Evolutionary conservation across 2,113 vertebrate genomes (phyloP).

Genomic region (Scortum barcoo): DNA sequence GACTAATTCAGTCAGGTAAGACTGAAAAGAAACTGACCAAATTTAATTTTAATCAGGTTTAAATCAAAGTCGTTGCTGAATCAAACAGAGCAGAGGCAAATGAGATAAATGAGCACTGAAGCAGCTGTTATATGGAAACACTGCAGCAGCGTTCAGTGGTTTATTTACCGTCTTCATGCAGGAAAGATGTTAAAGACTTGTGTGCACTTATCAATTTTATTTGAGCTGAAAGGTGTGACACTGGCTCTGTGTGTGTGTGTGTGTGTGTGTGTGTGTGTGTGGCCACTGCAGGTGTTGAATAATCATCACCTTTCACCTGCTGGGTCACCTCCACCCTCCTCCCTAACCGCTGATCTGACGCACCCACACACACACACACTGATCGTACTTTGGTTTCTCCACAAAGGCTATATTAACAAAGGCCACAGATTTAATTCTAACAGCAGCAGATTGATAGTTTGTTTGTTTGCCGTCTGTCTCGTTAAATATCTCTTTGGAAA

Average conservation of each 20-base stretch:
- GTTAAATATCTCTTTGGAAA: not conserved
- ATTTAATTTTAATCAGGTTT: no score
- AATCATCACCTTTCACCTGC: conserved; percentile 22
- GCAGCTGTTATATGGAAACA: not conserved
- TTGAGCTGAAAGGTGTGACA: conserved; percentile 11
- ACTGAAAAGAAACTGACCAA: no score
- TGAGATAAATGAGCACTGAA: not conserved
- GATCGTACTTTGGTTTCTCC: not conserved
- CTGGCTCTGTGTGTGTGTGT: conserved; percentile 1
- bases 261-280: not conserved
- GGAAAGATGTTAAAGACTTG: not conserved
- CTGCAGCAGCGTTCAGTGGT: not conserved
- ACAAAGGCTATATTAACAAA: no score
- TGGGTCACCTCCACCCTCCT: not conserved
- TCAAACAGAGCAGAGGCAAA: no score
- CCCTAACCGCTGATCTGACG: not conserved
- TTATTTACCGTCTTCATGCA: not conserved
- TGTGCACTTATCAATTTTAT: not conserved
- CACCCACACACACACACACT: conserved; percentile 8
- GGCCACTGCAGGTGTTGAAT: not conserved
- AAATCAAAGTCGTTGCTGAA: no score
- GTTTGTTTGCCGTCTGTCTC: not conserved
- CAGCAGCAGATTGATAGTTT: not conserved
- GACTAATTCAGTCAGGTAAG: not conserved
- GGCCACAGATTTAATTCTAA: not conserved